Evolutionary conservation across 1,140 invertebrate species (phyloP).

Genomic region (Drosophila micromelanica): DNA sequence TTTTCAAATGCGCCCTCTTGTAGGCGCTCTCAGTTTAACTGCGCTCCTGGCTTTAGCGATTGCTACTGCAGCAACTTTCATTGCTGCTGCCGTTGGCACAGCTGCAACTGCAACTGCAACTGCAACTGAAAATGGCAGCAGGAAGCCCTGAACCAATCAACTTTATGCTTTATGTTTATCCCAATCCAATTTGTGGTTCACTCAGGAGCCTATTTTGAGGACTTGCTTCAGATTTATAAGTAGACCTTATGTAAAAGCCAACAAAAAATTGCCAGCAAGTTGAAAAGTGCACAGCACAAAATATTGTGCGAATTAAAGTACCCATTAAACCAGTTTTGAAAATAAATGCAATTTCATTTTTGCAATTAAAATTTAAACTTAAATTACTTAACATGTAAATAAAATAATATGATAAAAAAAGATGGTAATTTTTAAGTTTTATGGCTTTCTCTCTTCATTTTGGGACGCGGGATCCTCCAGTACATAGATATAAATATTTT

Average conservation of each 20-base stretch:
- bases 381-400: no score
- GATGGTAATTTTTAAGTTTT: no score
- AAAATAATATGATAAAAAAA: no score
- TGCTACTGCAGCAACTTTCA: constrained; percentile 42
- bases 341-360: no score
- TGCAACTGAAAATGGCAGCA: constrained; percentile 19
- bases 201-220: neutral
- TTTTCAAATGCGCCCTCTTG: neutral
- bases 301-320: no score
- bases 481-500: no score
- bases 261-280: neutral
- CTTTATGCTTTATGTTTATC: neutral
- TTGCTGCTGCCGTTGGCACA: constrained; percentile 34
- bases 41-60: neutral
- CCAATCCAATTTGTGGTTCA: constrained; percentile 2
- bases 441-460: no score
- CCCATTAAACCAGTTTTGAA: no score
- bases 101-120: constrained; percentile 22
- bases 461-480: no score
- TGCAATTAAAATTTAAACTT: no score
- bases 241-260: constrained; percentile 8
- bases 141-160: constrained; percentile 25
- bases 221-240: constrained; percentile 1
- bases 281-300: neutral
- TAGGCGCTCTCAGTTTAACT: neutral